A percentile compares a stretch with the other conserved stretches of the same genome.
phyloP scores from a whole-genome alignment of 2,797 vertebrate genomes.

The Gouania willdenowi region DNA sequence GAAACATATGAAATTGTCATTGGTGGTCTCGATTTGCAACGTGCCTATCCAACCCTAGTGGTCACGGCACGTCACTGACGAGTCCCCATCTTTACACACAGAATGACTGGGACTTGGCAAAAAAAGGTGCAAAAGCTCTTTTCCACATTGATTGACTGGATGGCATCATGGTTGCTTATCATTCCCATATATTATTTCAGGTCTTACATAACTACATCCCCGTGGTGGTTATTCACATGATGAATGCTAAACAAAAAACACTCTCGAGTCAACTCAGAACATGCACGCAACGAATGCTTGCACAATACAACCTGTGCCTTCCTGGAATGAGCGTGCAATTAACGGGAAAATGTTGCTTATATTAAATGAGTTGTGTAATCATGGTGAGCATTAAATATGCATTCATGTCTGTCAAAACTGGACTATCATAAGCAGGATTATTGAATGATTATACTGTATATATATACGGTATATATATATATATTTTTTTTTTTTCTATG shows the following conservation, averaged over 20 bases:
- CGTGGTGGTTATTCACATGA: conserved; percentile 3
- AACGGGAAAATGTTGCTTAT: conserved; percentile 3
- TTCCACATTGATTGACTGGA: conserved; percentile 5
- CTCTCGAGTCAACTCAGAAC: conserved; percentile 1
- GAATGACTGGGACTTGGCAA: background rate
- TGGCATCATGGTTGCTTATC: conserved; percentile 22
- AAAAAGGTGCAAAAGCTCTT: conserved; percentile 1
- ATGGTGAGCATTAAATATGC: background rate
- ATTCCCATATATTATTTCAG: conserved; percentile 19
- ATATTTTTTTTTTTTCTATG: too few species aligned
- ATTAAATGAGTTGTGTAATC: conserved; percentile 10
- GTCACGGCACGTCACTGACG: too few species aligned
- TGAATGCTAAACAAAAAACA: background rate
- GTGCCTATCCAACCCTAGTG: too few species aligned
- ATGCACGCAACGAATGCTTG: conserved; percentile 7
- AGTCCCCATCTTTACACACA: conserved; percentile 21
- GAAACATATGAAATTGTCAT: too few species aligned
- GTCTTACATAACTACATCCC: conserved; percentile 31
- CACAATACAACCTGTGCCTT: background rate
- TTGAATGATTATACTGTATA: too few species aligned
- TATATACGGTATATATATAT: too few species aligned
- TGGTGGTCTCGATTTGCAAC: too few species aligned
- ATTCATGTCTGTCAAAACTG: background rate
- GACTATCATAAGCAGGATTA: conserved; percentile 2
- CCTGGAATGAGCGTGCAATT: background rate